A percentile compares a stretch with the other conserved stretches of the same genome.
Evolutionary conservation across 92 coral and sea anemone genomes (phyloP).

Genomic region (Hydrozoanthus gracilis): DNA sequence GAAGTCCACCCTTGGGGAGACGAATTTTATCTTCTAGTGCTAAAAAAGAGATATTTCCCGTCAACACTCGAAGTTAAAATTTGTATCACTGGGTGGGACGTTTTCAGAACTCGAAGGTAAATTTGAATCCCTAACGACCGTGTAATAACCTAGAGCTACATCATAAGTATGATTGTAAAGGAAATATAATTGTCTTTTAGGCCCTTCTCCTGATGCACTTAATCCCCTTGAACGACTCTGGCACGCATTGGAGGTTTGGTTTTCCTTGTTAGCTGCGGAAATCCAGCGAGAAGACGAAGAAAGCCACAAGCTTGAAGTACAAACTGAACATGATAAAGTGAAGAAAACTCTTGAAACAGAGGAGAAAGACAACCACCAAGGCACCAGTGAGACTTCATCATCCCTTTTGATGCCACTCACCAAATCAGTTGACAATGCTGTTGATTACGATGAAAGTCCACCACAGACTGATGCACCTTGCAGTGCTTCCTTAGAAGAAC

Average conservation of each 20-base stretch:
- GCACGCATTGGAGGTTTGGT: conserved; percentile 68
- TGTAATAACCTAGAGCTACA: no score
- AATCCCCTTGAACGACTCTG: conserved; percentile 63
- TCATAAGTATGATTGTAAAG: neutral
- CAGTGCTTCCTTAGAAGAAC: neutral
- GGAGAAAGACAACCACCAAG: neutral
- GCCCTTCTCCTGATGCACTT: conserved; percentile 54
- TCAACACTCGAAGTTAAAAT: no score
- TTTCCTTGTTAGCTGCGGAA: conserved; percentile 51
- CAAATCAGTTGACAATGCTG: neutral
- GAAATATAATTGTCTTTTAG: neutral
- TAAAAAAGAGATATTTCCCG: no score
- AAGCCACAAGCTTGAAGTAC: neutral
- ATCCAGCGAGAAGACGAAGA: conserved; percentile 58
- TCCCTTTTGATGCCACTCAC: neutral
- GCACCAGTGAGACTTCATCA: neutral
- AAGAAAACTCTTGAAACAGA: neutral
- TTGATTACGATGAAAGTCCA: neutral
- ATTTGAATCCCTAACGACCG: no score
- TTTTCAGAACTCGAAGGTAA: no score
- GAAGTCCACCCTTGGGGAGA: no score
- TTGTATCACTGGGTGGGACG: no score
- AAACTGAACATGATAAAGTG: neutral
- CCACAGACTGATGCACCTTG: neutral
- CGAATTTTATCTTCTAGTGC: no score